phyloP scores from a whole-genome alignment of 2,797 vertebrate species.

The Anguilla marmorata region DNA sequence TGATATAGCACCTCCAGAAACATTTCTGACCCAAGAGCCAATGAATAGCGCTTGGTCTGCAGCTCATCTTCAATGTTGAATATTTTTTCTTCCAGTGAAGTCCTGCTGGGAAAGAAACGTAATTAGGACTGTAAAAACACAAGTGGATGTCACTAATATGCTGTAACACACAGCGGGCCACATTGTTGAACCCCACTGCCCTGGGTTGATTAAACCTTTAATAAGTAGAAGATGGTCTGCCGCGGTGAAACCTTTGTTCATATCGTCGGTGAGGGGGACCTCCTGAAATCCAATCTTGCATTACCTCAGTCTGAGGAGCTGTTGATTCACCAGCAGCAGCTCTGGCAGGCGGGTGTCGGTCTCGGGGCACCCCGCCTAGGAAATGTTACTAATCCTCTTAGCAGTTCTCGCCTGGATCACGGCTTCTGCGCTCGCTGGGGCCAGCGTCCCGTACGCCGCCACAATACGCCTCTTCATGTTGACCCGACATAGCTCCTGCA shows the following conservation, averaged over 20 bases:
- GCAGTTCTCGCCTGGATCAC: not conserved
- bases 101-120: not conserved
- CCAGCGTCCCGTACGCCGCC: not conserved
- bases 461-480: not conserved
- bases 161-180: not conserved
- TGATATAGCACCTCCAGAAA: not conserved
- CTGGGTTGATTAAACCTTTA: not conserved
- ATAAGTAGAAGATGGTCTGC: not conserved
- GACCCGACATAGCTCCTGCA: not conserved
- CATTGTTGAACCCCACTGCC: not conserved
- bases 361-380: not conserved
- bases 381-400: conserved; percentile 18
- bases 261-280: not conserved
- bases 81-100: conserved; percentile 17
- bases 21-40: not conserved
- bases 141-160: not conserved
- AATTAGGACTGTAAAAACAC: not conserved
- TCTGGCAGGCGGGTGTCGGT: not conserved
- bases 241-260: not conserved
- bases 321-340: not conserved
- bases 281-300: conserved; percentile 9
- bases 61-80: not conserved
- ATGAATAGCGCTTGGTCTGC: not conserved
- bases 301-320: not conserved
- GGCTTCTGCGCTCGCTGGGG: not conserved